Conservation (phyloP, 2,113 vertebrate species). For the Zonotrichia leucophrys region DNA sequence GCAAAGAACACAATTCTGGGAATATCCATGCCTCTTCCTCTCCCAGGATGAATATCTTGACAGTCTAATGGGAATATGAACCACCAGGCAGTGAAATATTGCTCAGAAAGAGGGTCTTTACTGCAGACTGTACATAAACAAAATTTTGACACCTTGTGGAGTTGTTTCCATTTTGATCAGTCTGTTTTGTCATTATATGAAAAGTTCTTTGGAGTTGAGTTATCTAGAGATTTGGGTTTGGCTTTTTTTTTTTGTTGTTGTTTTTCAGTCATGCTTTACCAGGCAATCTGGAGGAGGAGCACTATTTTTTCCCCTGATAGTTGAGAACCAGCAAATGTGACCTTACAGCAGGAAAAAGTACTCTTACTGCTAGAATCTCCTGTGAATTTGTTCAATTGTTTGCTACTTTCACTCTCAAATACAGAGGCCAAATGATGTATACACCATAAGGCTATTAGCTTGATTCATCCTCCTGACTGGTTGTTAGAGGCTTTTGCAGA, state of each 20-base stretch:
- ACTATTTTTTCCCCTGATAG: neutral
- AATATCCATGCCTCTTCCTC: neutral
- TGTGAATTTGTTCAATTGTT: neutral
- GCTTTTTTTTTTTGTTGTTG: no score
- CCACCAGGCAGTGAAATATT: neutral
- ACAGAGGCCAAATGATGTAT: neutral
- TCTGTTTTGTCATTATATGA: neutral
- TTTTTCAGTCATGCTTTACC: neutral
- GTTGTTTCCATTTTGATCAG: neutral
- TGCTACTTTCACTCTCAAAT: neutral
- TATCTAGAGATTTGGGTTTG: neutral
- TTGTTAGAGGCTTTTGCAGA: neutral
- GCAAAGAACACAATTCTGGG: neutral
- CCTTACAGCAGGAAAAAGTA: neutral
- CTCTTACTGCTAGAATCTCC: neutral
- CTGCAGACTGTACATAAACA: neutral
- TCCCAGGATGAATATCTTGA: neutral
- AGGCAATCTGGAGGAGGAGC: neutral
- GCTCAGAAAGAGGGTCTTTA: slow-evolving; percentile 9
- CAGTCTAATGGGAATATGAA: neutral
- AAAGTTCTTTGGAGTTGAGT: neutral
- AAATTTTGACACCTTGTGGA: neutral
- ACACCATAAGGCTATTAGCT: neutral
- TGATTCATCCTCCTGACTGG: neutral
- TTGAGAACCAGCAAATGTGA: neutral